Evolutionary conservation across 2,888 invertebrate species (phyloP).

Genomic region (Tetheella fluctuosa): DNA sequence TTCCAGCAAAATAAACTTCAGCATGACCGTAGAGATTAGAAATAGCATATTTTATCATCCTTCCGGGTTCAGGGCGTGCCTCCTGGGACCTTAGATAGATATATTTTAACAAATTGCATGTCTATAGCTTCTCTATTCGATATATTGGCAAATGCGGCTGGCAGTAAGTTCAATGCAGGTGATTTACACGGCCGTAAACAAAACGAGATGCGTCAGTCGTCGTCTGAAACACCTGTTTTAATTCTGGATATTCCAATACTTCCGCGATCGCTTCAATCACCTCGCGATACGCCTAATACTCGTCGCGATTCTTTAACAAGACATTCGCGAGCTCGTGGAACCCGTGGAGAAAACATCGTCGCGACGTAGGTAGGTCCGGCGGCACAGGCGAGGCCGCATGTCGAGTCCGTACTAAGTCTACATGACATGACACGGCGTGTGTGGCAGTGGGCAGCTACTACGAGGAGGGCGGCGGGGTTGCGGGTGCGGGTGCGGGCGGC

Average conservation of each 20-base stretch:
- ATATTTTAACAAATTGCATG: slow-evolving; percentile 72
- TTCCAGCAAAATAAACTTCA: slow-evolving; percentile 56
- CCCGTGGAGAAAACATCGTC: slow-evolving; percentile 25
- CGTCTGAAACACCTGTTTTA: neutral
- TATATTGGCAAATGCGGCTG: neutral
- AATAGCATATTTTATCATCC: slow-evolving; percentile 52
- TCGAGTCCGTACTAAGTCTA: slow-evolving; percentile 42
- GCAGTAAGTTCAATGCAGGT: slow-evolving; percentile 6
- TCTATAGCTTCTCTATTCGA: slow-evolving; percentile 49
- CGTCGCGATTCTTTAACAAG: neutral
- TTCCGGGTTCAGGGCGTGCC: slow-evolving; percentile 42
- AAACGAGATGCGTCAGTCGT: neutral
- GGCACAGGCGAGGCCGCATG: slow-evolving; percentile 37
- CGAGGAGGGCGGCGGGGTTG: slow-evolving; percentile 62
- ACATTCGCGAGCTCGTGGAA: neutral
- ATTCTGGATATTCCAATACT: neutral
- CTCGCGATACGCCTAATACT: neutral
- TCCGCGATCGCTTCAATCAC: slow-evolving; percentile 19
- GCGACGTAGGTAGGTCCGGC: slow-evolving; percentile 65
- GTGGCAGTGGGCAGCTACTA: slow-evolving; percentile 82
- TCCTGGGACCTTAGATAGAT: slow-evolving; percentile 45
- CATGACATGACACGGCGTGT: slow-evolving; percentile 74
- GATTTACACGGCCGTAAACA: neutral
- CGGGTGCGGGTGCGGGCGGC: slow-evolving; percentile 47
- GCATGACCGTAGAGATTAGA: slow-evolving; percentile 74